Evolutionary conservation across 2,113 vertebrate species (phyloP), one percentile per base, ranked within the genome.

Genomic region (Rostratula benghalensis): DNA sequence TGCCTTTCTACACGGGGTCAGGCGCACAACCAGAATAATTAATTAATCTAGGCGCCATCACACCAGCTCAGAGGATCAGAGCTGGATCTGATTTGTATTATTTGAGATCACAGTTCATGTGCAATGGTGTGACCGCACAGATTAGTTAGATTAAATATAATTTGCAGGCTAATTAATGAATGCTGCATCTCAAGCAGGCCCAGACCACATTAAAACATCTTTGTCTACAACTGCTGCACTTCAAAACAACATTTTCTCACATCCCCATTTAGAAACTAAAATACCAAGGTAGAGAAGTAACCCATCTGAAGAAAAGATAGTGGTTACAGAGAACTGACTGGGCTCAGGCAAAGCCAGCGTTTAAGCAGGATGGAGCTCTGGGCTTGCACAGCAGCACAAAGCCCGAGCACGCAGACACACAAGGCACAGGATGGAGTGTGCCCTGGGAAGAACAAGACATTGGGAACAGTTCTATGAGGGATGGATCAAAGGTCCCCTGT

Each of bases 261-360:
- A 27, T n/a, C 16, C 21, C 13, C 3, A 3, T 33, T 86, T 89
- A 71, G 24, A 89, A 89, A 71, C 23, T 60, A 37, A 78, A 83
- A 54, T 14, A 84, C 12, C 30, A 82, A 74, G 33, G 24, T 67
- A 41, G 25, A 69, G 33, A 70, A 83, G 31, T 19, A 80, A 19
- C 39, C 27, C 0, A 1, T 22, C 25, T 10, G 25, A 57, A 33
- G n/a, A 88, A 28, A 50, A 43, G 28, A 22, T 0, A 0, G 23
- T 43, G 25, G 51, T 18, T 46, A 46, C 19, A 20, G 57, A n/a
- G 51, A 39, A 31, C 45, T 71, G 50, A 9, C 70, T 1, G 2
- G 65, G 53, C 59, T 43, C 0, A 0, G n/a, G 18, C 1, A 5
- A 88, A 57, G 67, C 25, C 1, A 1, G 19, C 0, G 1, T 1